Evolutionary conservation across 2,888 invertebrate species (phyloP).

Genomic region (Heliconius aoede): DNA sequence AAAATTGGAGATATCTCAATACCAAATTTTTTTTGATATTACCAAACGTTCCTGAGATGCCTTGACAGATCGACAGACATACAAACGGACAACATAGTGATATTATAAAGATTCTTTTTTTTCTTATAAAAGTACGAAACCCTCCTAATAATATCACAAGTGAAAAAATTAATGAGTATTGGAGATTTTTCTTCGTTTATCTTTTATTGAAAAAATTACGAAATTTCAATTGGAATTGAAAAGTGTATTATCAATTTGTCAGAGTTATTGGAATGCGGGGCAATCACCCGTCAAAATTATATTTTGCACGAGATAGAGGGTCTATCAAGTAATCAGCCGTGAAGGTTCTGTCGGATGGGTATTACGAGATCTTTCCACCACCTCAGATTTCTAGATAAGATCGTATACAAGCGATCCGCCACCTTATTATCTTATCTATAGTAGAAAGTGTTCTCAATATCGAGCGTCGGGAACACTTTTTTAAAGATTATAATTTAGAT

Average conservation of each 20-base stretch:
- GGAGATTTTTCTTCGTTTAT: background rate
- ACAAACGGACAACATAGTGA: too few species aligned
- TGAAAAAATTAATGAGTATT: background rate
- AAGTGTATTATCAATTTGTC: constrained; percentile 27
- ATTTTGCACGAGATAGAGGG: constrained; percentile 33
- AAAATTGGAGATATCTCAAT: too few species aligned
- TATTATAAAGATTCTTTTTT: too few species aligned
- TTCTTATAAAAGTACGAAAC: too few species aligned
- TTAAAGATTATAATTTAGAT: background rate
- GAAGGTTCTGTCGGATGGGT: constrained; percentile 32
- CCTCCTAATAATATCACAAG: background rate
- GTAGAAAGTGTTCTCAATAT: constrained; percentile 33
- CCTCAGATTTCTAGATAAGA: constrained; percentile 31
- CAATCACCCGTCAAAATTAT: constrained; percentile 31
- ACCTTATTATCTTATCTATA: constrained; percentile 39
- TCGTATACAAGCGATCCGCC: constrained; percentile 11
- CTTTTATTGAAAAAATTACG: background rate
- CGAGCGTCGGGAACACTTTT: constrained; percentile 28
- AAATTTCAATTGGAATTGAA: constrained; percentile 16
- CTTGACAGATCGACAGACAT: too few species aligned
- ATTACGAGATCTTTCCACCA: constrained; percentile 33
- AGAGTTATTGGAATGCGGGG: constrained; percentile 27
- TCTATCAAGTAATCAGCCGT: constrained; percentile 38
- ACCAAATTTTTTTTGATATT: too few species aligned
- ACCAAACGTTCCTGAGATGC: too few species aligned